Base-by-base conservation (phyloP, 2,113 vertebrate species). In the Tenebrosternarchus preto region DNA sequence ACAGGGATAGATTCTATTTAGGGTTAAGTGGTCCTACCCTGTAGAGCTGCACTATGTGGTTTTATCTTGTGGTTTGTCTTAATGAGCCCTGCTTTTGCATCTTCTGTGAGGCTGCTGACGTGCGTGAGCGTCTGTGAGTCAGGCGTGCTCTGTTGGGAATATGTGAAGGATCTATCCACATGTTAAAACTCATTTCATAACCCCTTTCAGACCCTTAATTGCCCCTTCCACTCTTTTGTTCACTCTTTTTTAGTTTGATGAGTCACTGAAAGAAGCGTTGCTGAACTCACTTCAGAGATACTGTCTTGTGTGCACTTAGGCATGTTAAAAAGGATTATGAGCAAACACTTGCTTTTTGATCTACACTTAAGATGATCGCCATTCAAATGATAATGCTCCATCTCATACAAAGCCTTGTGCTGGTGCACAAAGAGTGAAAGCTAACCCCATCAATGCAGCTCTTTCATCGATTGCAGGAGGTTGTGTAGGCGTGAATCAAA, bases 101-200 rank as follows among this genome's bases (percentile, higher is more conserved):
- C 22, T 50, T 61, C 5, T 67, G 50, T 16, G 59, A 71, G 29
- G 31, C 77, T 76, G 63, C 56, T 73, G 82, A n/a, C 0, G 74
- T 69, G 17, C 77, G 67, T 75, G 61, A 15, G 2, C 25, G 29
- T 43, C 9, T 69, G 68, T 73, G 75, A 20, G 7, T 53, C 67
- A 43, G 50, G 39, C 25, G 81, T 73, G 74, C 73, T 43, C 53
- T 1, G 43, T 59, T 78, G 60, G 24, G 72, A 85, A 80, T 81
- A 84, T 86, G 80, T 82, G 79, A 88, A 87, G 84, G 70, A 84
- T 82, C 73, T 75, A n/a, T 36, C 63, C 15, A 50, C 17, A 75
- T 53, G 50, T 24, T 24, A 36, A 64, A 53, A 67, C 76, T 84
- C 1, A 63, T 71, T 67, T 78, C 83, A 78, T 70, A 75, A 46